These are phyloP conservation scores for Meloidogyne chitwoodi DNA, from an alignment of 1,140 invertebrate species.

Conservation along the genomic window DNA sequence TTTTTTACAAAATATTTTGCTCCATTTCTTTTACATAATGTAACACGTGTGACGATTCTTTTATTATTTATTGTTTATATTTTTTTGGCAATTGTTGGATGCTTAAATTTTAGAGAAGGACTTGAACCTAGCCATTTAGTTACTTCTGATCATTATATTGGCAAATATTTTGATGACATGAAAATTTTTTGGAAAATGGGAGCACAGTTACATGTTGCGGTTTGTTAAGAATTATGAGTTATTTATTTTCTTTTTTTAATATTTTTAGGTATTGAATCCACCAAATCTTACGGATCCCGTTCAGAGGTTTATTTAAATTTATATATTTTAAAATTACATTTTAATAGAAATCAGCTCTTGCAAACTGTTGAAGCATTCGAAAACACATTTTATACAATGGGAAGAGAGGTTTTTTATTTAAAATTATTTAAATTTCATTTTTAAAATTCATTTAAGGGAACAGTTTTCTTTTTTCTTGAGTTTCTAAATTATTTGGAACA, in stretches of 20 bases:
- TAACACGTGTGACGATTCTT: slow-evolving; percentile 74
- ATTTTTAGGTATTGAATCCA: slow-evolving; percentile 36
- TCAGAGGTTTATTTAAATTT: slow-evolving; percentile 38
- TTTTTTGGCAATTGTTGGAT: slow-evolving; percentile 78
- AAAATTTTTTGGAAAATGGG: slow-evolving; percentile 56
- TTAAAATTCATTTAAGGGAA: slow-evolving; percentile 37
- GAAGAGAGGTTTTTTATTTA: slow-evolving; percentile 16
- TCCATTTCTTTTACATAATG: slow-evolving; percentile 72
- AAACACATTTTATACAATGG: slow-evolving; percentile 58
- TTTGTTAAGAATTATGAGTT: background rate
- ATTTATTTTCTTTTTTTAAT: background rate
- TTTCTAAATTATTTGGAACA: slow-evolving; percentile 57
- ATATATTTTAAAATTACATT: slow-evolving; percentile 4
- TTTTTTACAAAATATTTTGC: slow-evolving; percentile 78
- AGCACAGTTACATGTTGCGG: slow-evolving; percentile 59
- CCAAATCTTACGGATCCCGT: slow-evolving; percentile 52
- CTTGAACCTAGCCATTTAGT: slow-evolving; percentile 57
- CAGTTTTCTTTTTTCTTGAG: slow-evolving; percentile 58
- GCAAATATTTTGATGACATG: slow-evolving; percentile 53
- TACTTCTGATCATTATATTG: slow-evolving; percentile 57
- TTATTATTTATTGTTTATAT: slow-evolving; percentile 77
- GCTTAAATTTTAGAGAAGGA: slow-evolving; percentile 74
- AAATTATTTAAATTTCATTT: background rate
- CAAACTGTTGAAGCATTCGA: slow-evolving; percentile 50
- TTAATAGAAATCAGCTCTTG: slow-evolving; percentile 49